phyloP scores from a whole-genome alignment of 2,888 invertebrate species.

The Drosophila falleni region DNA sequence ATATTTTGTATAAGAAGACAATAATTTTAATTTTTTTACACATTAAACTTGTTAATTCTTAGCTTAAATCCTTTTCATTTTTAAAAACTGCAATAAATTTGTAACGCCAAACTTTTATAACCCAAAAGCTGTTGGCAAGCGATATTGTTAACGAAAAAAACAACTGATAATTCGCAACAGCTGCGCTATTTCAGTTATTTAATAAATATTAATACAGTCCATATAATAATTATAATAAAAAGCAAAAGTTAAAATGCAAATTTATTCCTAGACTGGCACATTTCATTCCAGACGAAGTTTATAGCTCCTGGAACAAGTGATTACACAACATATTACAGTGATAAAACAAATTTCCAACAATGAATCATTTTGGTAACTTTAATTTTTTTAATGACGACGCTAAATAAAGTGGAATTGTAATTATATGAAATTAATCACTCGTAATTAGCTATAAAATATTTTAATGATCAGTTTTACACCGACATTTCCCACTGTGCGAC shows the following conservation, averaged over 20 bases:
- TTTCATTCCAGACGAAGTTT: not conserved
- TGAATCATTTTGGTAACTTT: not conserved
- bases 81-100: not conserved
- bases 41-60: not conserved
- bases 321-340: not conserved
- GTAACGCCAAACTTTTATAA: not conserved
- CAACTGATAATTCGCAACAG: not conserved
- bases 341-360: slow-evolving; percentile 17
- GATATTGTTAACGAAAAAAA: not conserved
- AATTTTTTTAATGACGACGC: not conserved
- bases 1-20: no score
- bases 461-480: slow-evolving; percentile 10
- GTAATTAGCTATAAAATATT: slow-evolving; percentile 13
- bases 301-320: not conserved
- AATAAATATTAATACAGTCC: no score
- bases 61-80: not conserved
- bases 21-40: no score
- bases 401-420: slow-evolving; percentile 1
- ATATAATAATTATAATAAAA: no score
- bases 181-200: not conserved
- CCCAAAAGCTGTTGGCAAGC: not conserved
- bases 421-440: slow-evolving; percentile 12
- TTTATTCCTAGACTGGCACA: not conserved
- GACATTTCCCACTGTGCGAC: slow-evolving; percentile 48
- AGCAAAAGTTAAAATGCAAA: no score